Evolutionary conservation across 2,797 vertebrate genomes (phyloP), one percentile per base, ranked within the genome.

Genomic region (Cuculus canorus): DNA sequence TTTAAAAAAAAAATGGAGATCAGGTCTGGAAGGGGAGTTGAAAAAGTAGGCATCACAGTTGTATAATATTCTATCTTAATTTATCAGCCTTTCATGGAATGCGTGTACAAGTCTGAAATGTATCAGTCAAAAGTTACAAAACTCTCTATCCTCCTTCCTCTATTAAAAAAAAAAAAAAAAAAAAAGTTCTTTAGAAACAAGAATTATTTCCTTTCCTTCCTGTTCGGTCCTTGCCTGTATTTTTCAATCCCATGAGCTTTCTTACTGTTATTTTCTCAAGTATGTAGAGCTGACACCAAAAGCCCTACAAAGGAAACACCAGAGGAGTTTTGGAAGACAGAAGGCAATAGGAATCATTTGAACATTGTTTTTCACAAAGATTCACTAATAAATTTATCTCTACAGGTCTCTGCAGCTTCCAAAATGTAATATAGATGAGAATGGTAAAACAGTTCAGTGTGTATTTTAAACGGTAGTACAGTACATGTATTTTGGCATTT

Each of bases 401-500:
- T 82, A 43, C 37, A 65, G 65, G 54, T 30, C 72, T 11, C 5
- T 79, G 59, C 43, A 60, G 47, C 63, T 92, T 88, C 63, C 61
- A 73, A 70, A 77, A 71, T 21, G 22, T 89, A 65, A 56, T 35
- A 73, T 2, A 85, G 45, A 85, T 53, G 35, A 80, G 65, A 66
- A 78, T 3, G 19, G 52, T 53, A 70, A 63, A 94, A 35, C 27
- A 86, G 48, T n/a, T 83, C 37, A 59, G 27, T 76, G 54, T 50
- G 16, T 63, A 53, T 88, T 86, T 91, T 66, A 84, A 94, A 91
- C 43, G 41, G 63, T 54, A 79, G n/a, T 54, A 90, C 2, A 50
- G 80, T 77, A 91, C 82, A 70, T 93, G 95, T 95, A 69, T 92
- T 94, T 92, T 64, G 59, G 47, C 91, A 88, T 82, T 93, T 79